A percentile compares a stretch with the other conserved stretches of the same genome.
These are phyloP conservation scores for Heliconius hewitsoni DNA, from an alignment of 1,140 invertebrate genomes.

Conservation along the genomic window DNA sequence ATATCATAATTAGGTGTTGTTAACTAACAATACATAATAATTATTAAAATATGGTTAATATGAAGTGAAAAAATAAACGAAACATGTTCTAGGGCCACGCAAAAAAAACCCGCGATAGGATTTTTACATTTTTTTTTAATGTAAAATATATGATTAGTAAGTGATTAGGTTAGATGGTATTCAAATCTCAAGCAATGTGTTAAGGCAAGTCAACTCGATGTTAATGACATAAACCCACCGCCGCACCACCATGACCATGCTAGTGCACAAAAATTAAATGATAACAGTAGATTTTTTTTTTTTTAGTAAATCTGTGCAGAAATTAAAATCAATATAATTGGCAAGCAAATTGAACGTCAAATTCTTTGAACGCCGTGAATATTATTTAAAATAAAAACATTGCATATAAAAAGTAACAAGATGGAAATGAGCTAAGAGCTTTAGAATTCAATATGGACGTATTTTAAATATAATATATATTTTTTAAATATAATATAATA, in stretches of 20 bases:
- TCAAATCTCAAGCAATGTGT: conserved; percentile 22
- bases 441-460: not conserved
- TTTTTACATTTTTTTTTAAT: not conserved
- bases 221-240: conserved; percentile 79
- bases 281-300: conserved; percentile 31
- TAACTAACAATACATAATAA: not conserved
- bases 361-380: not conserved
- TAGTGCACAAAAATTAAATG: conserved; percentile 51
- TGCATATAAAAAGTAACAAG: not conserved
- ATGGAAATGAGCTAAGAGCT: not conserved
- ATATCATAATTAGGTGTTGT: not conserved
- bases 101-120: not conserved
- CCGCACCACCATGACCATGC: conserved; percentile 68
- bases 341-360: conserved; percentile 35
- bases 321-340: conserved; percentile 22
- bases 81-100: not conserved
- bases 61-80: not conserved
- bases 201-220: conserved; percentile 38
- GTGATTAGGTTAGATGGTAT: not conserved
- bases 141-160: not conserved
- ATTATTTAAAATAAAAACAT: not conserved
- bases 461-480: too few relatives aligned
- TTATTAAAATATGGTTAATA: not conserved
- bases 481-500: too few relatives aligned
- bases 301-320: conserved; percentile 25